A percentile compares a stretch with the other conserved stretches of the same genome.
phyloP scores from a whole-genome alignment of 2,113 vertebrate species.

The Otis tarda region DNA sequence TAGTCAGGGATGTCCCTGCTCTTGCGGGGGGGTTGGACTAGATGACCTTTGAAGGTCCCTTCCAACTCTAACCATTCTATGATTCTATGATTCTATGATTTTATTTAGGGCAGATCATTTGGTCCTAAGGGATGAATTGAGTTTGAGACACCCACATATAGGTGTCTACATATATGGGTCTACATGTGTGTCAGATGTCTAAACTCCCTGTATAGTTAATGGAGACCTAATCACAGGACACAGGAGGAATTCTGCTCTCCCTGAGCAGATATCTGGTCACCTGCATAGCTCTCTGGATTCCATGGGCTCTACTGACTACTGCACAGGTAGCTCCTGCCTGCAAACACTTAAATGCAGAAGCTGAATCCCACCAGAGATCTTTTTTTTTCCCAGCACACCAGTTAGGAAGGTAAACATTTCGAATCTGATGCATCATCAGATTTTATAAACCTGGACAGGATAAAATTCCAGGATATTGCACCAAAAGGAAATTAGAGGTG shows the following conservation, averaged over 20 bases:
- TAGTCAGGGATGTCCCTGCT: too few relatives aligned
- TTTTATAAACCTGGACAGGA: background rate
- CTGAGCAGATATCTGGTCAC: background rate
- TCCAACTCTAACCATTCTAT: too few relatives aligned
- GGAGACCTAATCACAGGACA: background rate
- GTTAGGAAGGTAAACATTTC: background rate
- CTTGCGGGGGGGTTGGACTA: too few relatives aligned
- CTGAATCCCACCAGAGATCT: background rate
- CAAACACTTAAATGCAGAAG: background rate
- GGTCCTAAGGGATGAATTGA: background rate
- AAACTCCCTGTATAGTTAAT: background rate
- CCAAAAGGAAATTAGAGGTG: background rate
- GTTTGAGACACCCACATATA: background rate
- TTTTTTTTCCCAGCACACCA: background rate
- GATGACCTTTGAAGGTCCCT: too few relatives aligned
- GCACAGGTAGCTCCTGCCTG: background rate
- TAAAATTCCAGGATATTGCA: background rate
- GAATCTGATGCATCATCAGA: background rate
- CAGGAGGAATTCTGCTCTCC: background rate
- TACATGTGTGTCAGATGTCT: background rate
- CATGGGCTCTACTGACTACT: background rate
- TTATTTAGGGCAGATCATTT: background rate
- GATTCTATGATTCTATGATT: too few relatives aligned
- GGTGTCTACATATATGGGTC: background rate
- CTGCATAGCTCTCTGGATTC: background rate